Evolutionary conservation across 2,797 vertebrate species (phyloP), one percentile per base, ranked within the genome.

Genomic region (Prionace glauca): DNA sequence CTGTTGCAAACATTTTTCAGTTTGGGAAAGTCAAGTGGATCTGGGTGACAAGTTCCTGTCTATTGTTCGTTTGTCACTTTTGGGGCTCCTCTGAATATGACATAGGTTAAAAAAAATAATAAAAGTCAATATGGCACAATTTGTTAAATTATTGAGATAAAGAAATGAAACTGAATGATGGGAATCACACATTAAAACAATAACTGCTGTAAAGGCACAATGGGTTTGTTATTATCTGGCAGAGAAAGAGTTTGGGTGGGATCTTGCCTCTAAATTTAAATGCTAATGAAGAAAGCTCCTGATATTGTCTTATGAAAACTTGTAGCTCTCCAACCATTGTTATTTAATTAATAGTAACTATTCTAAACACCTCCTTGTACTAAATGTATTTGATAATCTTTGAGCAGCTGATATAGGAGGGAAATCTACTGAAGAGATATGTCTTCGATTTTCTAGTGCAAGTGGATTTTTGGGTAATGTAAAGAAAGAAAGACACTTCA

Each of bases 141-240:
- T 84, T 84, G 41, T 84, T 84, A 84, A 41, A 84, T 84, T 45
- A 36, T 45, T 84, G 65, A 69, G 90, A 69, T 92, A 36, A 92
- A 92, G 50, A 77, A 92, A 36, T n/a, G 67, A 65, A 69, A 92
- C n/a, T n/a, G 65, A 69, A 92, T 69, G n/a, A 92, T 92, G 90
- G 90, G 90, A 92, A 92, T 24, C 62, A 24, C 18, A 69, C 41
- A 69, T 92, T 69, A 22, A 92, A 92, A 67, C 88, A 91, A n/a
- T 69, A 69, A 90, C n/a, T n/a, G 56, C 29, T 90, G 87, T 14
- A n/a, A 90, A 90, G 8, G 62, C 62, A 92, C 20, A 69, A 10
- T n/a, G 36, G 90, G 90, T 41, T 62, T 69, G 16, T 20, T 32
- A 91, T 91, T 67, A n/a, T 91, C 88, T 22, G n/a, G 36, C 65